These are phyloP conservation scores for Dusona sp. DNA, from an alignment of 2,888 invertebrate species.

Conservation along the genomic window DNA sequence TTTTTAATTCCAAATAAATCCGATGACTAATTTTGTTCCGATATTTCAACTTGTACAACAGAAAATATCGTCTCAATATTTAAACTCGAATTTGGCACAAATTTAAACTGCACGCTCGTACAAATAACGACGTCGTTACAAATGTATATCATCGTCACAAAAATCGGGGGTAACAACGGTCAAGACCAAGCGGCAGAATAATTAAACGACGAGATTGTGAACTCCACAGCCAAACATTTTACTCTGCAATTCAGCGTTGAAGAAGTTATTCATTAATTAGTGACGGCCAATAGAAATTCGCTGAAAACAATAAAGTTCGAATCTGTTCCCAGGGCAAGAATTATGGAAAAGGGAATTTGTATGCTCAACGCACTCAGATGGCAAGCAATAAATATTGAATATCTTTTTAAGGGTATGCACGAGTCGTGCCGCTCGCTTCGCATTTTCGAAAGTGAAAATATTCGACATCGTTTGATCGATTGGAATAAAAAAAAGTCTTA, in stretches of 20 bases:
- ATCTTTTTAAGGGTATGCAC: too few species aligned
- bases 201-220: neutral
- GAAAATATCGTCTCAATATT: slow-evolving; percentile 30
- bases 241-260: neutral
- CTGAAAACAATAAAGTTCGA: too few species aligned
- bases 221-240: neutral
- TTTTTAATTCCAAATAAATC: neutral
- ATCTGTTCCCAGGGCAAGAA: too few species aligned
- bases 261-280: neutral
- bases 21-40: neutral
- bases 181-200: neutral
- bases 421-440: too few species aligned
- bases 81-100: slow-evolving; percentile 70
- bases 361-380: neutral
- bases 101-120: slow-evolving; percentile 10
- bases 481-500: too few species aligned
- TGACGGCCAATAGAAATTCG: neutral
- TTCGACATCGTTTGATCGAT: too few species aligned
- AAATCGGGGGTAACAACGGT: neutral
- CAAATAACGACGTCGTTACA: neutral
- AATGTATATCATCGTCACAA: neutral
- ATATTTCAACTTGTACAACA: neutral
- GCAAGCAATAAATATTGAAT: neutral
- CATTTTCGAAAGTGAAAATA: too few species aligned
- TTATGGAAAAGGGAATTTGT: neutral